Base-by-base conservation (phyloP, 2,888 invertebrate species). In the Miltochrista miniata region DNA sequence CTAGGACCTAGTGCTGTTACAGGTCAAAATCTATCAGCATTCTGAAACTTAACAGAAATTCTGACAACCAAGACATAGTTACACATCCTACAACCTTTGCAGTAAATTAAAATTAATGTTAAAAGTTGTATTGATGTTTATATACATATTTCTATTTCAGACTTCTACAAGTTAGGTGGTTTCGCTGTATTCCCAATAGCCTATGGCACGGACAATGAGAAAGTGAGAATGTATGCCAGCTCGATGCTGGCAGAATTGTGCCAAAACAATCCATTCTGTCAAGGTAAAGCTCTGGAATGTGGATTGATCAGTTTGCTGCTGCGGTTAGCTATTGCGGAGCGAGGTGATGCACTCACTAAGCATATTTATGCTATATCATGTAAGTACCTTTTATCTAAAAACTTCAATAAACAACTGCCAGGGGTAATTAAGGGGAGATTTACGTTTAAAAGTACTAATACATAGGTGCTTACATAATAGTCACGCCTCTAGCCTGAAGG, bases 191-290 rank as follows among this genome's bases (percentile, higher is more conserved):
- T 98, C 50, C 91, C 93, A 0, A 87, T 94, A 0, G 95, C 96
- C 72, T 85, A 96, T 29, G 92, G 93, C 56, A 94, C 94, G 24
- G 83, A 90, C 5, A 93, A 95, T 63, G 80, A 91, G 0, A 88
- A 93, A 13, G 87, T 98, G 0, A 91, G 96, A 33, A 92, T 93
- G 54, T 84, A 90, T 35, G 93, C 95, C 1, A 94, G 95, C 10
- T 93, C 94, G 29, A 83, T 97, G 11, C 87, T 98, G 2, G 97
- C 95, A 0, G 95, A 95, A 68, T 80, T 97, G 51, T 94, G 95
- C 33, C 98, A 98, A 84, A 97, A 98, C 85, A 98, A 98, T 85
- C 94, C 95, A 0, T 95, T 93, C 75, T 96, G 96, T 68, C 98
- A 98, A 80, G 83, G 93, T 24, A 90, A 92, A 37, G 93, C 95